phyloP scores from a whole-genome alignment of 2,888 invertebrate species.

The Lasioglossum figueresi region DNA sequence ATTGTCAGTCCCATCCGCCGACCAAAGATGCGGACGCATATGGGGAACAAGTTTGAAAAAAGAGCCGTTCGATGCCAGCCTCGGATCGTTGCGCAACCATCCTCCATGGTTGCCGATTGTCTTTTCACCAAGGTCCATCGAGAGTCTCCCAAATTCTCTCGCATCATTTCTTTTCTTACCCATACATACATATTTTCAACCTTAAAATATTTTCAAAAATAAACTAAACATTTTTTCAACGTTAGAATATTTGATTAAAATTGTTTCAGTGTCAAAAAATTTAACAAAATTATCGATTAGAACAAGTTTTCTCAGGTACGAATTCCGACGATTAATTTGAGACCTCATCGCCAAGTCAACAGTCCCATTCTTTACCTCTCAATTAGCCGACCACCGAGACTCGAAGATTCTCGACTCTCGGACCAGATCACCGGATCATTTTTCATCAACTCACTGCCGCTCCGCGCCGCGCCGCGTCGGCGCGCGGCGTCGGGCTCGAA shows the following conservation, averaged over 20 bases:
- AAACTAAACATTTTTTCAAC: too few relatives aligned
- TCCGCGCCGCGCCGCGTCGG: too few relatives aligned
- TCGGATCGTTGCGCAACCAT: constrained; percentile 8
- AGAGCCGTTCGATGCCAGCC: not conserved
- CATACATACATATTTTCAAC: not conserved
- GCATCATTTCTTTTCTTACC: not conserved
- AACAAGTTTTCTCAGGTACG: not conserved
- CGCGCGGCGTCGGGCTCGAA: not conserved
- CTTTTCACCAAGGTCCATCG: not conserved
- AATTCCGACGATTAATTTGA: not conserved
- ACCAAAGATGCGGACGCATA: constrained; percentile 57
- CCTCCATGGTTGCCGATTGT: not conserved
- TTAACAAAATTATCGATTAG: not conserved
- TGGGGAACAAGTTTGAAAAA: constrained; percentile 39
- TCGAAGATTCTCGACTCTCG: not conserved
- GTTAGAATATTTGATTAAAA: too few relatives aligned
- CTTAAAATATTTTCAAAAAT: not conserved
- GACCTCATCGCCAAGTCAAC: not conserved
- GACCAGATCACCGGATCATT: not conserved
- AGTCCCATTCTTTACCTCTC: not conserved
- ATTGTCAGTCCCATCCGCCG: constrained; percentile 70
- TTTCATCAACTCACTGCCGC: not conserved
- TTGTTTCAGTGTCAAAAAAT: too few relatives aligned
- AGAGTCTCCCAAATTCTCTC: not conserved
- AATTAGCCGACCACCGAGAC: not conserved